Base-by-base conservation (phyloP, 2,888 invertebrate species). In the Drosophila buzzatii region DNA sequence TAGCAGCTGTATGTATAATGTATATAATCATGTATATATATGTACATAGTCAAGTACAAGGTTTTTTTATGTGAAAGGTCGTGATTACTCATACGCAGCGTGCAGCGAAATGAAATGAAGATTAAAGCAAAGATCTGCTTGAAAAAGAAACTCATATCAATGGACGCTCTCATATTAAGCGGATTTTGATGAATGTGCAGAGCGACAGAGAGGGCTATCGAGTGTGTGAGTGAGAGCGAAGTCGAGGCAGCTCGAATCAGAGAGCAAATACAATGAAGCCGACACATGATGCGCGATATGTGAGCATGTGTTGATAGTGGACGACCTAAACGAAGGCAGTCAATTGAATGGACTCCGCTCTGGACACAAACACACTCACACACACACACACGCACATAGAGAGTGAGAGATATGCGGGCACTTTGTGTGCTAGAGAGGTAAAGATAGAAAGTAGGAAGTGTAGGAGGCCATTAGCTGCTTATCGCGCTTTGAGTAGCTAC, bases 221-320 rank as follows among this genome's bases (percentile, higher is more conserved):
- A 12, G 27, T 27, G 27, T 27, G 27, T 27, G 27, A 27, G 27
- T 27, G 27, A 27, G 27, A 27, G 27, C 39, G 8, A 18, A 33
- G 16, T 20, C 16, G 37, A 10, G 65, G 68, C 73, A 77, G 77
- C 75, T 81, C 85, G 88, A 85, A 85, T 85, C 85, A 88, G 70
- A 88, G 83, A 77, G 80, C 75, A 85, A 85, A 85, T 85, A 85
- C 88, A 85, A 85, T 88, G 86, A 77, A 81, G 79, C 63, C 82
- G 71, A 72, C 85, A 77, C 68, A 79, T 73, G 76, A 72, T 73
- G 72, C 72, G 77, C 67, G 67, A 73, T 69, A 73, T 45, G 79
- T 57, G 49, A 51, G 76, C 44, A 23, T 57, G 45, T 65, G 58
- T 71, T 56, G 73, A 73, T 79, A 79, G 79, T 79, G 75, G 68